A percentile compares a stretch with the other conserved stretches of the same genome.
These are phyloP conservation scores for Prietella phreatophila DNA, from an alignment of 2,113 vertebrate species.

Conservation along the genomic window DNA sequence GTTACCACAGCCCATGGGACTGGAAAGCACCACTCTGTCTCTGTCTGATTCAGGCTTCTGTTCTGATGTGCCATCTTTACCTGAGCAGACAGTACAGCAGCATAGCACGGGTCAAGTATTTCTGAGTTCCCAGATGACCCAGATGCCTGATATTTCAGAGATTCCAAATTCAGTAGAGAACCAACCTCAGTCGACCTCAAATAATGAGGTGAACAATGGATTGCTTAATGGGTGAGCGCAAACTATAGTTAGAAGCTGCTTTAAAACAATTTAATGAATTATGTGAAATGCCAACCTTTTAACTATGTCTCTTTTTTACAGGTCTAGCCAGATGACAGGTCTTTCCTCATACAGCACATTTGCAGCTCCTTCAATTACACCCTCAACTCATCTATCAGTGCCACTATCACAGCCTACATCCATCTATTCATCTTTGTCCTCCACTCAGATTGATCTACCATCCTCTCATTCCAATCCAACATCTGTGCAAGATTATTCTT, in stretches of 20 bases:
- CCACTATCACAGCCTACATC: slow-evolving; percentile 61
- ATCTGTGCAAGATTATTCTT: slow-evolving; percentile 58
- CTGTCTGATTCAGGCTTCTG: slow-evolving; percentile 63
- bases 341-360: slow-evolving; percentile 61
- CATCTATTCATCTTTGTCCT: slow-evolving; percentile 58
- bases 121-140: slow-evolving; percentile 63
- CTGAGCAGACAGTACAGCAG: slow-evolving; percentile 57
- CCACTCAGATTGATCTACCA: slow-evolving; percentile 50
- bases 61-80: slow-evolving; percentile 58
- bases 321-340: slow-evolving; percentile 59
- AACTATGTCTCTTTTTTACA: slow-evolving; percentile 50
- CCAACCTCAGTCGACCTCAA: slow-evolving; percentile 56
- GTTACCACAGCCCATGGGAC: slow-evolving; percentile 48
- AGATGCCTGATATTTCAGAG: slow-evolving; percentile 58
- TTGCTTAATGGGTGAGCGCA: slow-evolving; percentile 66
- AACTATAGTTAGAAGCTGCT: not conserved
- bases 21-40: slow-evolving; percentile 53
- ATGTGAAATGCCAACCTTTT: not conserved
- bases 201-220: slow-evolving; percentile 52
- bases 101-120: slow-evolving; percentile 64
- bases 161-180: slow-evolving; percentile 57
- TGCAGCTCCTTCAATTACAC: slow-evolving; percentile 49
- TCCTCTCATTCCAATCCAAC: slow-evolving; percentile 47
- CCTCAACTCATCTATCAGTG: slow-evolving; percentile 58
- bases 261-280: not conserved